Evolutionary conservation across 1,140 invertebrate genomes (phyloP).

Genomic region (Vanessa tameamea): DNA sequence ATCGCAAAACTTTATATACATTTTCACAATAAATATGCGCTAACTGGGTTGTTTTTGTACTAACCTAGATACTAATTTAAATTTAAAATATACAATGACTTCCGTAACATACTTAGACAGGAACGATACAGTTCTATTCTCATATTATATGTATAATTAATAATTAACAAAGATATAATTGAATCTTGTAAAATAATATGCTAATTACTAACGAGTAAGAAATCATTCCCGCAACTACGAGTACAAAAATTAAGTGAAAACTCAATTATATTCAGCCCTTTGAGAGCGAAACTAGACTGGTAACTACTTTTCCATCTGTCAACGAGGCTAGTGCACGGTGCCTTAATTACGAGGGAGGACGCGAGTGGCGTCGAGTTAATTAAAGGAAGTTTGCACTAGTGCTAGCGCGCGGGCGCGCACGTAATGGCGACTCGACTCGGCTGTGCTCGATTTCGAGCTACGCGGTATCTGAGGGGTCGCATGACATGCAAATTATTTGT

Average conservation of each 20-base stretch:
- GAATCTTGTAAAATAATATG: not conserved
- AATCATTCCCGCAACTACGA: slow-evolving; percentile 3
- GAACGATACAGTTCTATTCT: too few relatives aligned
- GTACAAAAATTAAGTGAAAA: slow-evolving; percentile 24
- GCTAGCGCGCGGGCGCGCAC: slow-evolving; percentile 13
- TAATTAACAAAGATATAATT: not conserved
- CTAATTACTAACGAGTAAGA: not conserved
- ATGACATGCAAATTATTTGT: slow-evolving; percentile 26
- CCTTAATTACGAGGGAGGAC: slow-evolving; percentile 27
- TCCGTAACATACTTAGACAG: too few relatives aligned
- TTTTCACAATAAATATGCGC: too few relatives aligned
- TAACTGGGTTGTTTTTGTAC: too few relatives aligned
- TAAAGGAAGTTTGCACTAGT: slow-evolving; percentile 25
- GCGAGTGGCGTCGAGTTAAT: slow-evolving; percentile 26
- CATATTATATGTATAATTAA: not conserved
- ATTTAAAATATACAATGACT: too few relatives aligned
- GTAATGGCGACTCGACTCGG: slow-evolving; percentile 20
- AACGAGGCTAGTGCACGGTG: slow-evolving; percentile 25
- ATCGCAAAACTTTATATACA: too few relatives aligned
- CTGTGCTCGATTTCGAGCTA: not conserved
- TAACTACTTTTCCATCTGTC: slow-evolving; percentile 31
- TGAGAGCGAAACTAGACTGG: slow-evolving; percentile 22
- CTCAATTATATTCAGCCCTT: slow-evolving; percentile 27
- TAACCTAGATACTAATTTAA: too few relatives aligned
- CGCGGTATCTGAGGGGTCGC: slow-evolving; percentile 9